Conservation (phyloP, 2,113 vertebrate genomes). For the Eulemur rufifrons region DNA sequence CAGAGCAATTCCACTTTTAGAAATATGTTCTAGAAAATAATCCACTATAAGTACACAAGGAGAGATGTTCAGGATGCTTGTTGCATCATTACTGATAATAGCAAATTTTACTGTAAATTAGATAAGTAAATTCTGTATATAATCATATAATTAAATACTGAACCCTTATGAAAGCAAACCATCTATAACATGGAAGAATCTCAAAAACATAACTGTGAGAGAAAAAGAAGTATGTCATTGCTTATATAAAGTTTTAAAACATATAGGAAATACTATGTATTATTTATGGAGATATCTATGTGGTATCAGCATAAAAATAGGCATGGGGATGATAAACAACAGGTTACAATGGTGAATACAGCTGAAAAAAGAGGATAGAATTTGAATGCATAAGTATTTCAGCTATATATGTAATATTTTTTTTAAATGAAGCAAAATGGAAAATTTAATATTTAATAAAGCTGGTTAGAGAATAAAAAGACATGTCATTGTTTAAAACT, state of each 20-base stretch:
- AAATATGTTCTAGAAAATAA: background rate
- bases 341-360: background rate
- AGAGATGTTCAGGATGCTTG: background rate
- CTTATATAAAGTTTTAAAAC: background rate
- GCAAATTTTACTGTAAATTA: background rate
- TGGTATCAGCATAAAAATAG: background rate
- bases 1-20: background rate
- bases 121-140: background rate
- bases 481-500: background rate
- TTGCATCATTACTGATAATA: background rate
- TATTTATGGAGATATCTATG: background rate
- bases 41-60: background rate
- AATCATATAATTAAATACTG: background rate
- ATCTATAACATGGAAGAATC: background rate
- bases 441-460: slow-evolving; percentile 23
- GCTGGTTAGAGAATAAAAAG: background rate
- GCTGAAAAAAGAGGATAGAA: background rate
- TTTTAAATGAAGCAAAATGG: background rate
- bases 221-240: background rate
- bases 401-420: background rate
- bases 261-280: background rate
- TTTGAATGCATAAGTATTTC: background rate
- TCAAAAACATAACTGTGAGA: background rate
- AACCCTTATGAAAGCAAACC: background rate
- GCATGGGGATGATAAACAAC: background rate